Evolutionary conservation across 2,113 vertebrate genomes (phyloP).

Genomic region (Psilopsiagon aymara): DNA sequence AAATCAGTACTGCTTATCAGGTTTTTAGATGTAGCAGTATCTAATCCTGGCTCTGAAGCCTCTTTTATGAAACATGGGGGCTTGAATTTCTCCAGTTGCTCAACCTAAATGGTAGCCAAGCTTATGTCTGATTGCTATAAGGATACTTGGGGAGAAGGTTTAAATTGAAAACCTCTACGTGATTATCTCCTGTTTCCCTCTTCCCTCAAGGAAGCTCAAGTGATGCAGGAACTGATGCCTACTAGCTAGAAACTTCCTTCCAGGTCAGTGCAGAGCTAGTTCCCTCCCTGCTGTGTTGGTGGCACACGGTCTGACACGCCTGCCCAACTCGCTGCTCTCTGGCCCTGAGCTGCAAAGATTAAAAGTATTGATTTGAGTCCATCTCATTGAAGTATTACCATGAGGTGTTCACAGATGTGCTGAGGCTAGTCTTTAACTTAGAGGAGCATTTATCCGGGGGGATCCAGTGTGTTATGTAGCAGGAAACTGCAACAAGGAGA

Average conservation of each 20-base stretch:
- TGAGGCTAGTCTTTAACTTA: not conserved
- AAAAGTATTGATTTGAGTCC: conserved; percentile 33
- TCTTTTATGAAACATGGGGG: not conserved
- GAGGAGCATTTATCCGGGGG: not conserved
- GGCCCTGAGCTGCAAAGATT: conserved; percentile 18
- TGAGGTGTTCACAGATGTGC: conserved; percentile 27
- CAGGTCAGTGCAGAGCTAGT: not conserved
- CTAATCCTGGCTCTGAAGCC: not conserved
- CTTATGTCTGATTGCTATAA: not conserved
- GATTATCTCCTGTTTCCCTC: not conserved
- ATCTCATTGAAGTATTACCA: not conserved
- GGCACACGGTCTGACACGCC: not conserved
- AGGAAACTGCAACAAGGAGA: conserved; percentile 4
- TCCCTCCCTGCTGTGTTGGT: not conserved
- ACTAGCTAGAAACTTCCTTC: not conserved
- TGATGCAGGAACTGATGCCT: not conserved
- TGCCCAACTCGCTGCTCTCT: not conserved
- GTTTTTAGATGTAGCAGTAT: not conserved
- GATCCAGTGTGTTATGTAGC: not conserved
- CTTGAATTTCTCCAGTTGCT: not conserved
- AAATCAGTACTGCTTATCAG: not conserved
- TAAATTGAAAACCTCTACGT: not conserved
- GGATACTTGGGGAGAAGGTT: not conserved
- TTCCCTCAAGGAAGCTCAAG: not conserved
- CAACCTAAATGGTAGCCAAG: not conserved